Percentiles rank a stretch among this genome's conserved stretches.
Conservation (phyloP, 2,888 invertebrate species). For the Apodemia zela region DNA sequence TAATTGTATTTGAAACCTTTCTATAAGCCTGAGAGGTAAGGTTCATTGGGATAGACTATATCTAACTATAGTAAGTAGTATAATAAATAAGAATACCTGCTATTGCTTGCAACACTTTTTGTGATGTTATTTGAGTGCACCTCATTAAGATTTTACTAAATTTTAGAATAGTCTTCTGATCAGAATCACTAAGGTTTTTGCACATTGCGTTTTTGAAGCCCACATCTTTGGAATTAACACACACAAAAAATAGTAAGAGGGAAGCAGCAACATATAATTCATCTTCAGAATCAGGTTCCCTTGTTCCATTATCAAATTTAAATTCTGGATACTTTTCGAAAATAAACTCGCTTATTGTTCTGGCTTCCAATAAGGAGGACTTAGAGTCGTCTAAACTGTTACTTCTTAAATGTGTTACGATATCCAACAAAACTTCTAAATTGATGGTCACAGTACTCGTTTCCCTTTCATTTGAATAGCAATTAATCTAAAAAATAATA, state of each 20-base stretch:
- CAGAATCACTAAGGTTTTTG: conserved; percentile 64
- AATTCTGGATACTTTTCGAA: conserved; percentile 74
- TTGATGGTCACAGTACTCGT: conserved; percentile 44
- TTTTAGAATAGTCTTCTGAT: conserved; percentile 76
- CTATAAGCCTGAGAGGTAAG: no score
- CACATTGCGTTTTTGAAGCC: conserved; percentile 79
- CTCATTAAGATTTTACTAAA: conserved; percentile 77
- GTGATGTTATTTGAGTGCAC: conserved; percentile 57
- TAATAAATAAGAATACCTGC: conserved; percentile 39
- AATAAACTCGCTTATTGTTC: conserved; percentile 61
- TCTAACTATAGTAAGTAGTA: no score
- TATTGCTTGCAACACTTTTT: conserved; percentile 63
- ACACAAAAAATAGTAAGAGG: conserved; percentile 72
- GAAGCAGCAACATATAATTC: conserved; percentile 70
- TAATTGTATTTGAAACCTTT: no score
- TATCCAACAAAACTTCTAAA: conserved; percentile 50
- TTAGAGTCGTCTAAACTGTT: conserved; percentile 66
- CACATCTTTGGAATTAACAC: conserved; percentile 75
- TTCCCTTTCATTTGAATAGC: conserved; percentile 54
- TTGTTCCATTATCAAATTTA: conserved; percentile 56
- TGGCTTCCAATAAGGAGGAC: conserved; percentile 60
- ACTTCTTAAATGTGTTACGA: conserved; percentile 62
- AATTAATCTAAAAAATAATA: conserved; percentile 63
- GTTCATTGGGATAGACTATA: no score
- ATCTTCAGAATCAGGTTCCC: conserved; percentile 46